Conservation (phyloP, 2,888 invertebrate species). For the Acanthopleura granulata region DNA sequence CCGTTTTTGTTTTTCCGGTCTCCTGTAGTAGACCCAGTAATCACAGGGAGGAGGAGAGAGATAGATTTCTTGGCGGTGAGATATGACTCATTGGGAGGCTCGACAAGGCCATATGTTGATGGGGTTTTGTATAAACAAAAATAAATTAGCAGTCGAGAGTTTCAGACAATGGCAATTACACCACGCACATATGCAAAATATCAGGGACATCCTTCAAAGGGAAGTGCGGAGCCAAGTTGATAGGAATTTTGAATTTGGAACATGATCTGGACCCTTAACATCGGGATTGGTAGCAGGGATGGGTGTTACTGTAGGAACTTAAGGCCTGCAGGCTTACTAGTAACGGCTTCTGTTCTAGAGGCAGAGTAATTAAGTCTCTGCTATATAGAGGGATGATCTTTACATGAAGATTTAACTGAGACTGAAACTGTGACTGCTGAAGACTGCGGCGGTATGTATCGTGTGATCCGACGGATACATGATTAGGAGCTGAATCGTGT, state of each 20-base stretch:
- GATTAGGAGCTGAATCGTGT: too few relatives aligned
- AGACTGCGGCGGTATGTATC: too few relatives aligned
- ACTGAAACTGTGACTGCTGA: too few relatives aligned
- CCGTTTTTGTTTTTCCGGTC: neutral
- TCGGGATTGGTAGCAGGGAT: neutral
- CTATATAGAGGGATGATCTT: too few relatives aligned
- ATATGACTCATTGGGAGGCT: neutral
- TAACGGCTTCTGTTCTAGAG: too few relatives aligned
- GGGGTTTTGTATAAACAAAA: conserved; percentile 19
- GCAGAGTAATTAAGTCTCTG: too few relatives aligned
- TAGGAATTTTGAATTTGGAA: conserved; percentile 12
- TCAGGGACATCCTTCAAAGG: neutral
- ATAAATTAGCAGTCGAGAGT: conserved; percentile 5
- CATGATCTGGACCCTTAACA: conserved; percentile 11
- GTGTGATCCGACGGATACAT: too few relatives aligned
- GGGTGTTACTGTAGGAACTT: too few relatives aligned
- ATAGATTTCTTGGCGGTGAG: neutral
- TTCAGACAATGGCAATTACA: conserved; percentile 12
- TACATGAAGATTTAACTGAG: too few relatives aligned
- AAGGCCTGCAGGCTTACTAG: too few relatives aligned
- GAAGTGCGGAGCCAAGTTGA: neutral
- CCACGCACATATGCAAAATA: conserved; percentile 14
- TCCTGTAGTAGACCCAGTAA: neutral
- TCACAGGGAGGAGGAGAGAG: neutral
- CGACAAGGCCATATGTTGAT: conserved; percentile 2